These are phyloP conservation scores for Quadroppia sp. DNA, from an alignment of 2,888 invertebrate genomes.

Conservation along the genomic window DNA sequence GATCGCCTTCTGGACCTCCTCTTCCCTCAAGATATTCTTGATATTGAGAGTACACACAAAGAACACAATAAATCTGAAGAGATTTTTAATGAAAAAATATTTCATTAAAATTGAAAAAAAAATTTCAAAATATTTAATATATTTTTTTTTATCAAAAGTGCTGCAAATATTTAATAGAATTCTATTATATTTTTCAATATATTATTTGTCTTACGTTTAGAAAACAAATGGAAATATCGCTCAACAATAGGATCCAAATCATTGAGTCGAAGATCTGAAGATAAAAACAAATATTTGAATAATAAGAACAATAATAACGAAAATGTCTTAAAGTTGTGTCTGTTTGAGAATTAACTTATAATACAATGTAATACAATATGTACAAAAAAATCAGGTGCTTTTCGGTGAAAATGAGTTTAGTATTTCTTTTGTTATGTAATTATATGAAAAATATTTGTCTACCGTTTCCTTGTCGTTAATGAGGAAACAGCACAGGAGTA, in stretches of 20 bases:
- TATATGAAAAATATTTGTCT: neutral
- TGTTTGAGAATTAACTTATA: no score
- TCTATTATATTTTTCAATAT: no score
- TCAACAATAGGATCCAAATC: conserved; percentile 4
- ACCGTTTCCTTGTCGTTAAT: conserved; percentile 28
- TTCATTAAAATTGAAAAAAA: neutral
- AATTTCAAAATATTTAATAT: no score
- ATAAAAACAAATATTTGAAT: no score
- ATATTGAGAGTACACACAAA: conserved; percentile 25
- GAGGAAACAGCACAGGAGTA: neutral
- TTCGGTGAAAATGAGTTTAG: no score
- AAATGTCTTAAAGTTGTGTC: neutral
- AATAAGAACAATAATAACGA: neutral
- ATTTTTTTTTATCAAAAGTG: no score
- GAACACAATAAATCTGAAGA: neutral
- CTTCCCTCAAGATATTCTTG: conserved; percentile 27
- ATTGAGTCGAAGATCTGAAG: neutral
- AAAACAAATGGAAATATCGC: conserved; percentile 14
- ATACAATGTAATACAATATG: no score
- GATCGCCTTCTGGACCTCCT: conserved; percentile 29
- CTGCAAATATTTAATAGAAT: no score
- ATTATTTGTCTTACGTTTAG: neutral
- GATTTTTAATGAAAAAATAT: neutral
- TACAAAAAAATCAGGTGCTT: no score
- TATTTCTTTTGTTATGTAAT: no score